Base-by-base conservation (phyloP, 2,797 vertebrate species). In the Meriones psammophilus region DNA sequence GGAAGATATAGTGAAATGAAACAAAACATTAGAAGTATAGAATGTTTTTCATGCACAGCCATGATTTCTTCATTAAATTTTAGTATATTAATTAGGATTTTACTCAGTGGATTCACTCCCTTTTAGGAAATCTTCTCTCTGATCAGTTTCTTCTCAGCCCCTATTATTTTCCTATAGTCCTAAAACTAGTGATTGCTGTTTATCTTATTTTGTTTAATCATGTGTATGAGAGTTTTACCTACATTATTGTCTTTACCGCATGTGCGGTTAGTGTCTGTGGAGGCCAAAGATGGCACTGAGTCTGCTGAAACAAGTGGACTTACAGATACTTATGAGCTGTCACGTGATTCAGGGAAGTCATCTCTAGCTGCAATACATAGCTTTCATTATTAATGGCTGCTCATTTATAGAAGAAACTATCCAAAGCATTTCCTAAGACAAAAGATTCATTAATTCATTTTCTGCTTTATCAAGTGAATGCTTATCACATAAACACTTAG, bases 321-420 rank as follows among this genome's bases (percentile, higher is more conserved):
- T 46, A 84, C 17, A 62, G 39, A 12, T 60, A 6, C 15, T 28
- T 83, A 58, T 83, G 36, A 66, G 9, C 17, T 84, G 39, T 9
- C 42, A 6, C 30, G 18, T 46, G 46, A 84, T 28, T 84, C 60
- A 66, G 8, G 46, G 17, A 66, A 30, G 28, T 46, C 39, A 33
- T 66, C 14, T 46, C 39, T 20, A 84, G 4, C 60, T 8, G 1
- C 5, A 30, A 4, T 30, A 0, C 18, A 66, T 18, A 64, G 20
- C 7, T 20, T 46, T 84, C 17, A 46, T 46, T 66, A 64, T 64
- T 30, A 64, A 30, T 46, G 24, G 26, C 5, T 94, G 6, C 0
- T 91, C n/a, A 85, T 89, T 94, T 97, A 20, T 68, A 60, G 83
- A 77, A 93, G 15, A 71, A 85, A 88, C 71, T 74, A 58, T 28